phyloP scores from a whole-genome alignment of 64 coral and sea anemone genomes.

The Trachythela sp. region DNA sequence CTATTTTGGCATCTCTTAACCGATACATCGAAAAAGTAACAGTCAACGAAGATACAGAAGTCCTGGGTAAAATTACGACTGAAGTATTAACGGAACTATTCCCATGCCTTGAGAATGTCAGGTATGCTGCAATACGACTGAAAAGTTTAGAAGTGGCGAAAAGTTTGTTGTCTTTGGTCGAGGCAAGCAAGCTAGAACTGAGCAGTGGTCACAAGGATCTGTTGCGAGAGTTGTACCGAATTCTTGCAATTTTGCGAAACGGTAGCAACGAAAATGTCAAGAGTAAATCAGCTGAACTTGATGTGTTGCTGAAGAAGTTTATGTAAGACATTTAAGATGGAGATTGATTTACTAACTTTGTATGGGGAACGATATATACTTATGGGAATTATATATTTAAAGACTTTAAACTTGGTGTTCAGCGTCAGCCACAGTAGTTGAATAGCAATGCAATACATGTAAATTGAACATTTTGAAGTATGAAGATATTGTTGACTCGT shows the following conservation, averaged over 20 bases:
- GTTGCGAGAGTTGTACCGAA: neutral
- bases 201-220: neutral
- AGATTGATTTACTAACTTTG: neutral
- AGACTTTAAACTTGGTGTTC: too few relatives aligned
- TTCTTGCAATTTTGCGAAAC: neutral
- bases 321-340: neutral
- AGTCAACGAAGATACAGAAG: neutral
- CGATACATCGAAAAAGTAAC: neutral
- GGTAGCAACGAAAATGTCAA: slow-evolving; percentile 8
- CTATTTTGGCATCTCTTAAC: slow-evolving; percentile 54
- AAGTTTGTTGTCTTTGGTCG: neutral
- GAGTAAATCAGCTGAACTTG: neutral
- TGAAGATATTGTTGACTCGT: too few relatives aligned
- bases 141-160: neutral
- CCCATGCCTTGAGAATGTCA: slow-evolving; percentile 2
- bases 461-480: too few relatives aligned
- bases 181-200: neutral
- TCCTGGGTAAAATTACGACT: neutral
- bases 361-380: neutral
- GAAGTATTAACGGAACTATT: neutral
- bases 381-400: neutral
- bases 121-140: neutral
- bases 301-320: neutral
- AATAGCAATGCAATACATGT: too few relatives aligned
- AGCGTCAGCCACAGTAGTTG: too few relatives aligned